Conservation (phyloP, 2,797 vertebrate genomes). For the Microctenopoma stevenorrisi region DNA sequence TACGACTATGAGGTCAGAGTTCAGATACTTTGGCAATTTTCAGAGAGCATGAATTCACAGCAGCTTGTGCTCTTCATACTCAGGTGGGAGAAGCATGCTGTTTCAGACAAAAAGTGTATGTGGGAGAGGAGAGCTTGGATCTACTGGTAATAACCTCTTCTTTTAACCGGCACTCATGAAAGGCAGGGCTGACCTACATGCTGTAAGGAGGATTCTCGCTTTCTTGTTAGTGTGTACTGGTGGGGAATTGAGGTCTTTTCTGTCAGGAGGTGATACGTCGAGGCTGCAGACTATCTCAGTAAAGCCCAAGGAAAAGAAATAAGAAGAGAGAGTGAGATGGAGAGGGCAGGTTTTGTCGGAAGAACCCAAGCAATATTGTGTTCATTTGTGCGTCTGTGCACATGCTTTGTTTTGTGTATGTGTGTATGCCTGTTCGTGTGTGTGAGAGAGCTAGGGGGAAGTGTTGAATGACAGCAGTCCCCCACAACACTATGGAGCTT, state of each 20-base stretch:
- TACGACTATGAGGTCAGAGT: slow-evolving; percentile 43
- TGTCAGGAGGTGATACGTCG: slow-evolving; percentile 76
- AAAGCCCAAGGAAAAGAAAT: slow-evolving; percentile 59
- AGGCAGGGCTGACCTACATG: slow-evolving; percentile 78
- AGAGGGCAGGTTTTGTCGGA: slow-evolving; percentile 45
- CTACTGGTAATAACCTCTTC: slow-evolving; percentile 72
- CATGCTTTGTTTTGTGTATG: slow-evolving; percentile 33
- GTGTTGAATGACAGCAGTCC: slow-evolving; percentile 68
- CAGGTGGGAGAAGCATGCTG: slow-evolving; percentile 40
- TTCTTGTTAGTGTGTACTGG: slow-evolving; percentile 78
- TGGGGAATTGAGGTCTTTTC: slow-evolving; percentile 77
- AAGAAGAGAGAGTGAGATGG: slow-evolving; percentile 6
- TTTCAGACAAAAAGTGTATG: slow-evolving; percentile 51
- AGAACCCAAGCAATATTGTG: slow-evolving; percentile 22
- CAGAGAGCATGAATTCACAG: slow-evolving; percentile 34
- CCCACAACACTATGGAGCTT: slow-evolving; percentile 58
- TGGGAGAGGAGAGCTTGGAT: slow-evolving; percentile 55
- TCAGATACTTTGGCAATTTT: slow-evolving; percentile 22
- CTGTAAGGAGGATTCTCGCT: slow-evolving; percentile 69
- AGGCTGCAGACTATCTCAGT: slow-evolving; percentile 70
- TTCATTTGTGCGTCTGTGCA: slow-evolving; percentile 25
- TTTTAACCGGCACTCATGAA: slow-evolving; percentile 73
- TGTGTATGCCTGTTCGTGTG: not conserved
- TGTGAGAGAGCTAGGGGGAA: slow-evolving; percentile 19
- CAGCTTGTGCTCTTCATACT: slow-evolving; percentile 25